Percentiles rank a stretch among this genome's conserved stretches.
These are phyloP conservation scores for Temnopleurus reevesii DNA, from an alignment of 53 echinoderm and acorn worm species.

Conservation along the genomic window DNA sequence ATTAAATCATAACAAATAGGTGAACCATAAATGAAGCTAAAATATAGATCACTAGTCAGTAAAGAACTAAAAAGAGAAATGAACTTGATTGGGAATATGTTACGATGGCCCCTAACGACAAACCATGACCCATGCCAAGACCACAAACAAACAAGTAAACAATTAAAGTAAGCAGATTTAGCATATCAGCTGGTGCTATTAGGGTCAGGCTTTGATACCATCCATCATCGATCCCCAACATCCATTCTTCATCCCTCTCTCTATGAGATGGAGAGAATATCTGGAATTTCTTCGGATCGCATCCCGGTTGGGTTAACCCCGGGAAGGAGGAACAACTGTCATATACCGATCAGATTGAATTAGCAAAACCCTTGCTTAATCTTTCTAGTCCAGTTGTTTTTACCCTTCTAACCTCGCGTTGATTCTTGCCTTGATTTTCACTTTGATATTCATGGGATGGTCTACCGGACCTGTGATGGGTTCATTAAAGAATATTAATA, in stretches of 20 bases:
- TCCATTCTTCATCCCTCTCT: neutral
- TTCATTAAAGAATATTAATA: no score
- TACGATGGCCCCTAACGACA: no score
- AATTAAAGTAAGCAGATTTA: neutral
- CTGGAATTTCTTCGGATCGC: neutral
- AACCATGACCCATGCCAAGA: neutral
- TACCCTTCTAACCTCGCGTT: neutral
- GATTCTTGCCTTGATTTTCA: neutral
- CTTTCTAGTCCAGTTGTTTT: slow-evolving; percentile 23
- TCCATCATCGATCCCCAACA: neutral
- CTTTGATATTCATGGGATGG: neutral
- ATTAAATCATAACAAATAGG: no score
- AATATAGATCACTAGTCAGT: no score
- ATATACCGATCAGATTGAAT: slow-evolving; percentile 38
- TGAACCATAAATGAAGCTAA: no score
- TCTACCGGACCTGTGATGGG: no score
- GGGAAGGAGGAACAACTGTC: slow-evolving; percentile 36
- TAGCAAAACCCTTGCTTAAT: slow-evolving; percentile 19
- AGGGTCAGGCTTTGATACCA: neutral
- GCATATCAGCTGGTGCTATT: neutral
- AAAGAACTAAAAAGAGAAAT: no score
- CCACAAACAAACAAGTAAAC: slow-evolving; percentile 1
- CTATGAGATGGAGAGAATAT: slow-evolving; percentile 9
- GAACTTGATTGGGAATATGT: no score
- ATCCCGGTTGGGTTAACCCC: neutral